A percentile compares a stretch with the other conserved stretches of the same genome.
Conservation (phyloP, 2,888 invertebrate genomes). For the Salpingus planirostris region DNA sequence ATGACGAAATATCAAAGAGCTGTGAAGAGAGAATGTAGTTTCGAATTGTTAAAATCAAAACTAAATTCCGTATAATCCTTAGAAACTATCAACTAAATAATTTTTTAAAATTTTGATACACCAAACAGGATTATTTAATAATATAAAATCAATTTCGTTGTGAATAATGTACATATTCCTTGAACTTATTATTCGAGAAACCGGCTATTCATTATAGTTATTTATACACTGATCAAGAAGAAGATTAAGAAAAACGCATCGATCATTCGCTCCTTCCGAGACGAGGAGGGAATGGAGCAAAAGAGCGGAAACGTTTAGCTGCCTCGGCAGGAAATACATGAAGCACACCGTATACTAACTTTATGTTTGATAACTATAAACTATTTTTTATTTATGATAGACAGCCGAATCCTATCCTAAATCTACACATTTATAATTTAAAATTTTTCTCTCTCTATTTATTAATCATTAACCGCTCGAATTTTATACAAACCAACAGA, state of each 20-base stretch:
- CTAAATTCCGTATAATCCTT: constrained; percentile 20
- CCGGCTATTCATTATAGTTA: constrained; percentile 7
- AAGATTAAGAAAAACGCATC: constrained; percentile 8
- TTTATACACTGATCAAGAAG: constrained; percentile 18
- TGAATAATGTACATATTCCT: constrained; percentile 33
- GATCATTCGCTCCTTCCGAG: constrained; percentile 11
- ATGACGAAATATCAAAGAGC: constrained; percentile 36
- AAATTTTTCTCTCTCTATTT: constrained; percentile 19
- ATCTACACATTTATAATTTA: constrained; percentile 28
- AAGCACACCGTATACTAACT: constrained; percentile 32
- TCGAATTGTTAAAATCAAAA: constrained; percentile 27
- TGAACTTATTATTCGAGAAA: no score
- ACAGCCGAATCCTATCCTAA: constrained; percentile 25
- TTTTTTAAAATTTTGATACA: constrained; percentile 22
- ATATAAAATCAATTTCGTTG: constrained; percentile 32
- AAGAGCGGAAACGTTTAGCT: constrained; percentile 22
- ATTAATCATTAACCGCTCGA: constrained; percentile 5
- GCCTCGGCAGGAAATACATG: constrained; percentile 30
- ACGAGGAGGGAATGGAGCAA: constrained; percentile 17
- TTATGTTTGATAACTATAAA: constrained; percentile 4
- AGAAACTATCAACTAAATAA: constrained; percentile 11
- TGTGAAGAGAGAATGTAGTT: constrained; percentile 31
- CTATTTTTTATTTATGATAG: constrained; percentile 17
- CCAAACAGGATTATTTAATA: constrained; percentile 25
- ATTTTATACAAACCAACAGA: constrained; percentile 18